Evolutionary conservation across 2,888 invertebrate genomes (phyloP).

Genomic region (Sympetrum striolatum): DNA sequence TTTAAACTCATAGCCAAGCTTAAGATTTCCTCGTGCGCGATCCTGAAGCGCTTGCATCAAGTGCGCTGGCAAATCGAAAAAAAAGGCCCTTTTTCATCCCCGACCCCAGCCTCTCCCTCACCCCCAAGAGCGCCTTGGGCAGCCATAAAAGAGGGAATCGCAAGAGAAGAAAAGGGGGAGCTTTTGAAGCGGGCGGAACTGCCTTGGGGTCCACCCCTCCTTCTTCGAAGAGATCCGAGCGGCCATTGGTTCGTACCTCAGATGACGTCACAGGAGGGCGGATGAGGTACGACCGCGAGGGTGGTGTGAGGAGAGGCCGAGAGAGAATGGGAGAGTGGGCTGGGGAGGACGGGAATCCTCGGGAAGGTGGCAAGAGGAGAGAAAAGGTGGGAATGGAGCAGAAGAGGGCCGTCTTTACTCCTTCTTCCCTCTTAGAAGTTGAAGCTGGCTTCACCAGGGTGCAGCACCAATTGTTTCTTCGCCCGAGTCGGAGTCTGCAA

Average conservation of each 20-base stretch:
- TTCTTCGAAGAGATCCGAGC: conserved; percentile 17
- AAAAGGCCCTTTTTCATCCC: neutral
- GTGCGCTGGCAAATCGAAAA: neutral
- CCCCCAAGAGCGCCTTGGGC: neutral
- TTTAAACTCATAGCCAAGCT: neutral
- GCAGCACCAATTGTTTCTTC: conserved; percentile 36
- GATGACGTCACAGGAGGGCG: conserved; percentile 38
- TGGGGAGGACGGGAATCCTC: neutral
- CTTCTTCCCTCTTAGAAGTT: conserved; percentile 10
- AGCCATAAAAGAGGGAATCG: conserved; percentile 4
- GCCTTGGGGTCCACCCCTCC: conserved; percentile 17
- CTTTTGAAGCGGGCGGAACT: conserved; percentile 10
- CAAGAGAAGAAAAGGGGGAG: neutral
- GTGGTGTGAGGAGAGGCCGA: neutral
- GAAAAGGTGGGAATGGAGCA: neutral
- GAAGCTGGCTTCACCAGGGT: neutral
- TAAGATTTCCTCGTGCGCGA: neutral
- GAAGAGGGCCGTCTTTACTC: neutral
- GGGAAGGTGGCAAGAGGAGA: neutral
- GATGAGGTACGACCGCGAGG: conserved; percentile 17
- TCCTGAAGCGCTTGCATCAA: neutral
- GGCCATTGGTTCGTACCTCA: conserved; percentile 42
- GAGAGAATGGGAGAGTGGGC: neutral
- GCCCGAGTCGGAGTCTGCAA: neutral
- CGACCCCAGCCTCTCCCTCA: neutral